These are phyloP conservation scores for Mesaphorura yosii DNA, from an alignment of 1,140 invertebrate genomes.

Conservation along the genomic window DNA sequence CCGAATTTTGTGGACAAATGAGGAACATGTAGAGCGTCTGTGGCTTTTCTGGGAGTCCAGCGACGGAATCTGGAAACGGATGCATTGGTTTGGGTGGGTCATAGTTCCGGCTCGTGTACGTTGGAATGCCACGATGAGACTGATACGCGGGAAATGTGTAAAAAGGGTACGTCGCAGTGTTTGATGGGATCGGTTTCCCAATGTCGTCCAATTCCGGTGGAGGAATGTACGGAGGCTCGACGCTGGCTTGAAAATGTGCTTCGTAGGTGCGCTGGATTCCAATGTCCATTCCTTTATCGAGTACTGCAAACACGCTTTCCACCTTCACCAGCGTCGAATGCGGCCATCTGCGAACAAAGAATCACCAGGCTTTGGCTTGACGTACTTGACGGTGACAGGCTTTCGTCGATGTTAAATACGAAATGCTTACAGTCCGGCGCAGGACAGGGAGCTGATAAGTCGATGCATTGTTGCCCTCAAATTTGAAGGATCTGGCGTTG, in stretches of 20 bases:
- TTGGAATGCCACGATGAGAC: background rate
- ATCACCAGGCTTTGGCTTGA: background rate
- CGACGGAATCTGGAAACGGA: constrained; percentile 21
- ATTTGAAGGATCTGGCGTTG: background rate
- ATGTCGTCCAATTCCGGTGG: too few species aligned
- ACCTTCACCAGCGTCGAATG: constrained; percentile 13
- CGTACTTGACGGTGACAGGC: too few species aligned
- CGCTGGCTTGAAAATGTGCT: constrained; percentile 1
- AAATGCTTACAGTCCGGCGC: constrained; percentile 13
- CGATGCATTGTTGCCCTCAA: constrained; percentile 11
- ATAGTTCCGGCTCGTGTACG: constrained; percentile 17
- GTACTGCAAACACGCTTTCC: constrained; percentile 13
- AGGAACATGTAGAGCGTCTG: constrained; percentile 22
- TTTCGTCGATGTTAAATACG: too few species aligned
- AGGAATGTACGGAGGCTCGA: background rate
- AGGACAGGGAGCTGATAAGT: constrained; percentile 16
- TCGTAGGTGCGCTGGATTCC: constrained; percentile 14
- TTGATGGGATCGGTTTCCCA: too few species aligned
- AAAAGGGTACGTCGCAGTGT: background rate
- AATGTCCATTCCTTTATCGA: constrained; percentile 19
- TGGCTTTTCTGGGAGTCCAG: constrained; percentile 17
- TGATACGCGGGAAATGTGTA: background rate
- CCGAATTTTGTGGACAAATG: constrained; percentile 1
- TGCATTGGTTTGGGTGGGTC: constrained; percentile 7
- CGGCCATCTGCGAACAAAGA: constrained; percentile 16